Percentiles rank a stretch among this genome's conserved stretches.
These are phyloP conservation scores for Poecilia velifera DNA, from an alignment of 2,797 vertebrate species.

Conservation along the genomic window DNA sequence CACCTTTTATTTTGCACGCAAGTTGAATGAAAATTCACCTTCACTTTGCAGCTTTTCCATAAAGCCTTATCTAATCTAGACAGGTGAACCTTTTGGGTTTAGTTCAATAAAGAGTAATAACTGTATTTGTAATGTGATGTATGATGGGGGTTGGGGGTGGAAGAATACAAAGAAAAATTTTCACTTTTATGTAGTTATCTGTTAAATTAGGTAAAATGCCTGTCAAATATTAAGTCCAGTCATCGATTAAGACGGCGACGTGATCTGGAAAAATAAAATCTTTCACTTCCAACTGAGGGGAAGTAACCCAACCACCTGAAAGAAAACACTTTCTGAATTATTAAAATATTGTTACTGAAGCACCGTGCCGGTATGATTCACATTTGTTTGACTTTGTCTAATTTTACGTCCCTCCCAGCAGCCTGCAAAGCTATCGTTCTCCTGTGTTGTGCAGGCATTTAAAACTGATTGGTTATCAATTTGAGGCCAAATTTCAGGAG, in stretches of 20 bases:
- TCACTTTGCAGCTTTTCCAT: background rate
- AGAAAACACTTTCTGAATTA: background rate
- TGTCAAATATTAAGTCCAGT: background rate
- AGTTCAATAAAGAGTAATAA: background rate
- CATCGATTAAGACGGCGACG: too few species aligned
- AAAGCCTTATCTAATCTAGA: background rate
- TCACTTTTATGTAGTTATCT: background rate
- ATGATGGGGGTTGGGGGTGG: fast-evolving
- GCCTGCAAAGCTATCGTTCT: background rate
- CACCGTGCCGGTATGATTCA: background rate
- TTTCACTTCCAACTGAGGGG: background rate
- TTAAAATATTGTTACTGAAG: background rate
- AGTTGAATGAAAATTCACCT: background rate
- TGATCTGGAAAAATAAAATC: background rate
- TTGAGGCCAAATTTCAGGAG: background rate
- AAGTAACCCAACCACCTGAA: background rate
- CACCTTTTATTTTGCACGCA: background rate
- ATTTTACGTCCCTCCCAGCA: background rate
- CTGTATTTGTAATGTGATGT: background rate
- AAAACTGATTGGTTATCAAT: background rate
- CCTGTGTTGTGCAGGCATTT: background rate
- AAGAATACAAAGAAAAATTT: too few species aligned
- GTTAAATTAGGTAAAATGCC: background rate
- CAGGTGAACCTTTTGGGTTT: background rate
- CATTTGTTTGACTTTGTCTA: background rate